These are phyloP conservation scores for Paraplagusia blochii DNA, from an alignment of 2,113 vertebrate species.

Conservation along the genomic window DNA sequence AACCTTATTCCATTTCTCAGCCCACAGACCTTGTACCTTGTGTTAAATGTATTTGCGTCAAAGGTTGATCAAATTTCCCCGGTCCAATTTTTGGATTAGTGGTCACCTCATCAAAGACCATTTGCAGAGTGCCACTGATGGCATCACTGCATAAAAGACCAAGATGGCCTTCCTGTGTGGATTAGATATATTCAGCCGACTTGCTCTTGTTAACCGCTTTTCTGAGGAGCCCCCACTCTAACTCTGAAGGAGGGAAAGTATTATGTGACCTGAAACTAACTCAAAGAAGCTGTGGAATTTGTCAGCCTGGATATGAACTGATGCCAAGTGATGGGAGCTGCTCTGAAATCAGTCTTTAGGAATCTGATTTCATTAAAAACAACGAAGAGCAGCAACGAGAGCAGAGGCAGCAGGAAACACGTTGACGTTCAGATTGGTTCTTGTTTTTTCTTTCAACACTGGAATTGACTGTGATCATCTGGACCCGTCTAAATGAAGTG, in stretches of 20 bases:
- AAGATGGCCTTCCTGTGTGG: conserved; percentile 37
- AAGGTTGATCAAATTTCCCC: conserved; percentile 54
- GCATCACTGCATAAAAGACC: conserved; percentile 45
- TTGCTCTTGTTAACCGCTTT: conserved; percentile 46
- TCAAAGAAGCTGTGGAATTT: conserved; percentile 66
- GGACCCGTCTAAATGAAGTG: conserved; percentile 41
- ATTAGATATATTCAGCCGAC: conserved; percentile 32
- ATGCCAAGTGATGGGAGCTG: conserved; percentile 45
- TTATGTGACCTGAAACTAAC: conserved; percentile 60
- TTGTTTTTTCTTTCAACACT: not conserved
- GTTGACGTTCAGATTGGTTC: not conserved
- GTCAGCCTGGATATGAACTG: conserved; percentile 47
- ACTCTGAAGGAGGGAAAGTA: conserved; percentile 52
- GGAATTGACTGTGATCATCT: conserved; percentile 14
- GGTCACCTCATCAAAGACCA: conserved; percentile 35
- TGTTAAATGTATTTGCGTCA: conserved; percentile 25
- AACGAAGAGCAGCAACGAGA: conserved; percentile 29
- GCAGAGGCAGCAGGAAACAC: conserved; percentile 9
- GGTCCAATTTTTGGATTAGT: conserved; percentile 50
- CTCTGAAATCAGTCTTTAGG: conserved; percentile 36
- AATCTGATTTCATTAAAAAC: conserved; percentile 40
- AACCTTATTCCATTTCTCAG: no score
- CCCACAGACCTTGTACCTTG: no score
- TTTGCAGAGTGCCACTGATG: conserved; percentile 37
- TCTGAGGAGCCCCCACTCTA: conserved; percentile 35